Evolutionary conservation across 2,113 vertebrate species (phyloP).

Genomic region (Corythornis cristatus): DNA sequence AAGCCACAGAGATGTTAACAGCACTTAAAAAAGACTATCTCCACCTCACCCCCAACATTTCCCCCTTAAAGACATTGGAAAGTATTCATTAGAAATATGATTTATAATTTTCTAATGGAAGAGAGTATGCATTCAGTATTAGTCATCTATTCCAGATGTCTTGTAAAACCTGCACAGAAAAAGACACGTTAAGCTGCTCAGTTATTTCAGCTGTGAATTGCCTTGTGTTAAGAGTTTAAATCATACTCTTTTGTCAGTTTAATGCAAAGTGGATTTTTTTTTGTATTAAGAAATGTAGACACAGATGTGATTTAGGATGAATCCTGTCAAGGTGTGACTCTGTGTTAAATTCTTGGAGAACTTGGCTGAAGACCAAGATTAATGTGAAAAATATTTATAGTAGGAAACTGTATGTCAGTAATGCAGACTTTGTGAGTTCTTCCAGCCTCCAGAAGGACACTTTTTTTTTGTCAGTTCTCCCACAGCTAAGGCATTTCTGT

Average conservation of each 20-base stretch:
- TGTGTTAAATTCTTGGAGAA: slow-evolving; percentile 42
- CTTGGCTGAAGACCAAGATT: slow-evolving; percentile 37
- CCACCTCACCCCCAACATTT: neutral
- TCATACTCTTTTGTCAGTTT: slow-evolving; percentile 64
- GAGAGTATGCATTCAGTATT: neutral
- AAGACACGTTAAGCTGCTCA: neutral
- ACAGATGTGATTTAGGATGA: slow-evolving; percentile 71
- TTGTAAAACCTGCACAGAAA: neutral
- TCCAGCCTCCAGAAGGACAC: slow-evolving; percentile 12
- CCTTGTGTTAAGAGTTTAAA: slow-evolving; percentile 40
- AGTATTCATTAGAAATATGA: neutral
- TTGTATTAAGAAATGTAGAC: slow-evolving; percentile 65
- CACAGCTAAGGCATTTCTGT: slow-evolving; percentile 55
- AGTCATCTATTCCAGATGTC: neutral
- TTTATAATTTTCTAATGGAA: neutral
- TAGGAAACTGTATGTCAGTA: slow-evolving; percentile 47
- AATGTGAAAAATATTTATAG: slow-evolving; percentile 62
- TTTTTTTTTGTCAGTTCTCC: slow-evolving; percentile 55
- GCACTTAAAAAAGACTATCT: neutral
- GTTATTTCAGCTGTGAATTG: slow-evolving; percentile 28
- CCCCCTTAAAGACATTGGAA: neutral
- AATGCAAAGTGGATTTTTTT: slow-evolving; percentile 44
- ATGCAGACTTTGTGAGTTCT: neutral
- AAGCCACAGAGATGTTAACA: neutral
- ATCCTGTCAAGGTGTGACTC: slow-evolving; percentile 63